Percentiles rank a stretch among this genome's conserved stretches.
Conservation (phyloP, 1,140 invertebrate species). For the Megalopta genalis region DNA sequence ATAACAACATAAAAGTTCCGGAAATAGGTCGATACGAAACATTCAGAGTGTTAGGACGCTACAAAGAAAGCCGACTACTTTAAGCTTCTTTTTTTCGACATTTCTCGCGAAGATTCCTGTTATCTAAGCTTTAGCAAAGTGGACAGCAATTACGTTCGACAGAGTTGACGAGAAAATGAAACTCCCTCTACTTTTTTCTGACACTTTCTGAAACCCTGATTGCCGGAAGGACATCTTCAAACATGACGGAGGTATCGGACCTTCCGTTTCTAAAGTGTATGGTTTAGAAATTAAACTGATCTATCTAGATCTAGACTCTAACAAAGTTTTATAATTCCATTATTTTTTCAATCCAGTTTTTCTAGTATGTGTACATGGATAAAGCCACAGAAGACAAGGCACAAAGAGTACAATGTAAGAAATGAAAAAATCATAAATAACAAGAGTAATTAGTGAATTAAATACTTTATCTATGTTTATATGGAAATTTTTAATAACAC, state of each 20-base stretch:
- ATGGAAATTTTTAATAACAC: no score
- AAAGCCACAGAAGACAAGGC: no score
- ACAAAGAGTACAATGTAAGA: no score
- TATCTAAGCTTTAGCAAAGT: not conserved
- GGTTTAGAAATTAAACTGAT: not conserved
- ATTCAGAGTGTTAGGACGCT: not conserved
- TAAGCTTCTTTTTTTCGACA: not conserved
- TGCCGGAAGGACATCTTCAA: not conserved
- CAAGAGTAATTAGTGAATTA: no score
- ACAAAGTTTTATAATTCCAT: no score
- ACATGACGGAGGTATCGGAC: not conserved
- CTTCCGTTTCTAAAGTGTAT: not conserved
- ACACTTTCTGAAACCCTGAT: not conserved
- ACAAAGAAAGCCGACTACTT: not conserved
- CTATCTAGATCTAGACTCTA: no score
- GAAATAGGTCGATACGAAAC: not conserved
- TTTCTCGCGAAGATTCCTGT: not conserved
- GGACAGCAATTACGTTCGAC: not conserved
- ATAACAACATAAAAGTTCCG: not conserved
- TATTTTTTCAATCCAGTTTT: no score
- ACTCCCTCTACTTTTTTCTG: not conserved
- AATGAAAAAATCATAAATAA: no score
- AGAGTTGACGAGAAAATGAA: constrained; percentile 1
- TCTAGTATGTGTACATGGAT: no score
- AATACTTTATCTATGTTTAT: no score